These are phyloP conservation scores for Erebia palarica DNA, from an alignment of 2,888 invertebrate genomes.

Conservation along the genomic window DNA sequence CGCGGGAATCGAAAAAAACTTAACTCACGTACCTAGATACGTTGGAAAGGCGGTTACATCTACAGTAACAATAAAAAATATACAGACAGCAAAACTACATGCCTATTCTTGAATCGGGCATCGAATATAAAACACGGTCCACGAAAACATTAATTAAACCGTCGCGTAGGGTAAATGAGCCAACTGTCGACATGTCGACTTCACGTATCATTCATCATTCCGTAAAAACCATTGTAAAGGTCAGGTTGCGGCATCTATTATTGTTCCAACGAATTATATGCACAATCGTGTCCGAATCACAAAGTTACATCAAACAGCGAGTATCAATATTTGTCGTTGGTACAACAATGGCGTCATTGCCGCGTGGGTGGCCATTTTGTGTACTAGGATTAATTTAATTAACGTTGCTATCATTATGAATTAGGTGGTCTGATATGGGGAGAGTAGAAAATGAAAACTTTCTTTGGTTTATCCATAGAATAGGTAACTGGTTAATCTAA, in stretches of 20 bases:
- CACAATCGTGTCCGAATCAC: slow-evolving; percentile 43
- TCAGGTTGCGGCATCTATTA: slow-evolving; percentile 43
- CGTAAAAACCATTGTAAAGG: slow-evolving; percentile 24
- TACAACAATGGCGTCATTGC: slow-evolving; percentile 67
- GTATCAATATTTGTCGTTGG: slow-evolving; percentile 74
- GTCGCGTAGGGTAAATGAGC: slow-evolving; percentile 24
- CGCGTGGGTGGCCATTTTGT: slow-evolving; percentile 64
- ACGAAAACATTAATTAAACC: slow-evolving; percentile 22
- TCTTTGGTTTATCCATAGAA: background rate
- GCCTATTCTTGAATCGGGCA: background rate
- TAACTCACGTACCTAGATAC: background rate
- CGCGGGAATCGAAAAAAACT: too few relatives aligned
- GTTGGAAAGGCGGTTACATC: too few relatives aligned
- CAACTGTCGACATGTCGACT: slow-evolving; percentile 19
- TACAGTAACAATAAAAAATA: background rate
- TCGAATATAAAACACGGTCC: background rate
- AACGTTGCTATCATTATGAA: slow-evolving; percentile 48
- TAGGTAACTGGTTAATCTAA: too few relatives aligned
- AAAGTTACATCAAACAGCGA: slow-evolving; percentile 47
- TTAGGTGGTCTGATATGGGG: slow-evolving; percentile 4
- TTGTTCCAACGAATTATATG: slow-evolving; percentile 27
- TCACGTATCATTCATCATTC: slow-evolving; percentile 16
- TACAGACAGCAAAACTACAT: background rate
- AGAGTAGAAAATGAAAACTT: slow-evolving; percentile 1
- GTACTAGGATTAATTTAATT: slow-evolving; percentile 66